Conservation (phyloP, 2,888 invertebrate genomes). For the Colletes collaris region DNA sequence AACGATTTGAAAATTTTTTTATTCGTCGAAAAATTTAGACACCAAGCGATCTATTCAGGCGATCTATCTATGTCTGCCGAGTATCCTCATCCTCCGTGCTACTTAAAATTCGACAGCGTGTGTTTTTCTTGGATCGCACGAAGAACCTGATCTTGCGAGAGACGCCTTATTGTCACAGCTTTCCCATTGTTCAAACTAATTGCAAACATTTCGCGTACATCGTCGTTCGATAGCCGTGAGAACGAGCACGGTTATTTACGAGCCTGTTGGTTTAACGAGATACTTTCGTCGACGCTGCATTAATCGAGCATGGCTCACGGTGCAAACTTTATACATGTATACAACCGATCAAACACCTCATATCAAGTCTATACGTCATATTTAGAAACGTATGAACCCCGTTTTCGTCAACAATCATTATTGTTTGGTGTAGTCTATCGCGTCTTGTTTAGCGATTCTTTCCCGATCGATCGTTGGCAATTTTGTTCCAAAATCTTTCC, state of each 20-base stretch:
- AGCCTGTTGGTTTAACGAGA: conserved; percentile 36
- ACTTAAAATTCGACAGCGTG: not conserved
- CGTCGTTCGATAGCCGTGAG: conserved; percentile 25
- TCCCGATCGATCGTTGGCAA: not conserved
- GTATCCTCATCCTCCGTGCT: too few species aligned
- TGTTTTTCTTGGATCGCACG: not conserved
- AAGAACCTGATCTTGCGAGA: conserved; percentile 4
- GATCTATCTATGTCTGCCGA: too few species aligned
- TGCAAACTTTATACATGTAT: conserved; percentile 24
- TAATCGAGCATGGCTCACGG: conserved; percentile 40
- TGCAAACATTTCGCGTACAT: conserved; percentile 15
- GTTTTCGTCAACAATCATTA: conserved; percentile 8
- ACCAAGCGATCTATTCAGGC: too few species aligned
- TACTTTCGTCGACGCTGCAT: conserved; percentile 31
- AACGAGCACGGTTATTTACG: conserved; percentile 31
- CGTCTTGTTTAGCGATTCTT: not conserved
- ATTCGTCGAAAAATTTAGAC: too few species aligned
- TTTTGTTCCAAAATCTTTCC: not conserved
- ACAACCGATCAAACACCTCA: conserved; percentile 35
- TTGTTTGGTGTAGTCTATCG: conserved; percentile 7
- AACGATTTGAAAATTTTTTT: too few species aligned
- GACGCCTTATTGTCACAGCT: not conserved
- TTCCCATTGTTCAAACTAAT: not conserved
- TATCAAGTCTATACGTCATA: conserved; percentile 14
- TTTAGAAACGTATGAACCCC: conserved; percentile 47